These are phyloP conservation scores for Caenorhabditis sulstoni DNA, from an alignment of 2,888 invertebrate genomes.

Conservation along the genomic window DNA sequence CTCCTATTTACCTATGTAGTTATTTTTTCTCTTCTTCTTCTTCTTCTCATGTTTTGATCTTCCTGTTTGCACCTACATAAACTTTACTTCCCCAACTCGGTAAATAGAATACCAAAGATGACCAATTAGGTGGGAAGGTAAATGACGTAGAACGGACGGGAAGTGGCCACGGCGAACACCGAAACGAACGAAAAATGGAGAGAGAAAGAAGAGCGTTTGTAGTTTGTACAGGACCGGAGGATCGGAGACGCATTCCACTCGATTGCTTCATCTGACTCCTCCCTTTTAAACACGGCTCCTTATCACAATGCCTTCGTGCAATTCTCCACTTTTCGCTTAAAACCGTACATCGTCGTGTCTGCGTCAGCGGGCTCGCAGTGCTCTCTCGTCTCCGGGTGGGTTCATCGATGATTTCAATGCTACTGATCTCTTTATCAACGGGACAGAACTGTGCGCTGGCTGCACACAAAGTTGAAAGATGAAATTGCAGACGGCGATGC, in stretches of 20 bases:
- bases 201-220: neutral
- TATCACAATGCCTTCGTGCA: slow-evolving; percentile 45
- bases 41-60: too few relatives aligned
- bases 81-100: too few relatives aligned
- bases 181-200: neutral
- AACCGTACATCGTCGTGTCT: slow-evolving; percentile 39
- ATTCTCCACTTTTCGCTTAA: slow-evolving; percentile 50
- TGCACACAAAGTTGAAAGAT: slow-evolving; percentile 26
- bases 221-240: neutral
- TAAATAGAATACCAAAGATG: too few relatives aligned
- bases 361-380: slow-evolving; percentile 3
- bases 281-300: slow-evolving; percentile 35
- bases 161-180: too few relatives aligned
- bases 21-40: too few relatives aligned
- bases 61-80: too few relatives aligned
- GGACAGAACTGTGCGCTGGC: neutral
- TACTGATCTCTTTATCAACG: slow-evolving; percentile 43
- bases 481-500: slow-evolving; percentile 3
- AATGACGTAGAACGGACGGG: too few relatives aligned
- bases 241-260: neutral
- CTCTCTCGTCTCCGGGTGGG: slow-evolving; percentile 20
- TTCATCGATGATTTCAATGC: slow-evolving; percentile 49
- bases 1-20: too few relatives aligned
- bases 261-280: slow-evolving; percentile 47
- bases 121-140: too few relatives aligned